phyloP scores from a whole-genome alignment of 2,113 vertebrate genomes.

The Harpagus bidentatus region DNA sequence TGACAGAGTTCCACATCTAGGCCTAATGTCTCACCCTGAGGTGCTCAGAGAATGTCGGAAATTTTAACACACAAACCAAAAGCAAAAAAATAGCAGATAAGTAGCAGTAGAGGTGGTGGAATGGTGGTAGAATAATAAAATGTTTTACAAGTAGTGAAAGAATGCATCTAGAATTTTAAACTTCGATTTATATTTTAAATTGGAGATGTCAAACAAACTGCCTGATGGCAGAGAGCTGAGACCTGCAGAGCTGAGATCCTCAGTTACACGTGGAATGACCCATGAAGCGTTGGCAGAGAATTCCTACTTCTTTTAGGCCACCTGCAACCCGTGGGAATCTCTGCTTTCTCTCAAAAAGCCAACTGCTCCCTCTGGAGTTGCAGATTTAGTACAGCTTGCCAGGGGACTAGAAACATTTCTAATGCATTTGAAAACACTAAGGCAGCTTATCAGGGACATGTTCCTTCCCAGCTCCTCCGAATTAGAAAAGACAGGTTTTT shows the following conservation, averaged over 20 bases:
- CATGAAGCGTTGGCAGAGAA: conserved; percentile 4
- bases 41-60: conserved; percentile 53
- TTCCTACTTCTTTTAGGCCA: conserved; percentile 21
- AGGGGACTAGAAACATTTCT: not conserved
- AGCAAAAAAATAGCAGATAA: conserved; percentile 18
- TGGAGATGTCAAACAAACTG: conserved; percentile 37
- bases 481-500: conserved; percentile 21
- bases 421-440: not conserved
- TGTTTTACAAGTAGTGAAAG: not conserved
- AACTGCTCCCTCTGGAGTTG: conserved; percentile 61
- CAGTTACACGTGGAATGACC: not conserved
- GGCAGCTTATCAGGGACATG: not conserved
- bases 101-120: conserved; percentile 10
- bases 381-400: conserved; percentile 47
- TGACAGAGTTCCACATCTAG: conserved; percentile 51
- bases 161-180: conserved; percentile 32
- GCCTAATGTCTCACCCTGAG: conserved; percentile 61
- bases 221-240: conserved; percentile 27
- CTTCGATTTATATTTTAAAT: conserved; percentile 50
- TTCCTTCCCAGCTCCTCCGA: not conserved
- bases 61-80: conserved; percentile 55
- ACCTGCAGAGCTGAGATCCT: not conserved
- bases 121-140: conserved; percentile 26
- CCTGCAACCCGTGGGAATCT: not conserved
- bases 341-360: conserved; percentile 27